Percentiles rank a stretch among this genome's conserved stretches.
Evolutionary conservation across 1,140 invertebrate species (phyloP).

Genomic region (Brachionus sp.): DNA sequence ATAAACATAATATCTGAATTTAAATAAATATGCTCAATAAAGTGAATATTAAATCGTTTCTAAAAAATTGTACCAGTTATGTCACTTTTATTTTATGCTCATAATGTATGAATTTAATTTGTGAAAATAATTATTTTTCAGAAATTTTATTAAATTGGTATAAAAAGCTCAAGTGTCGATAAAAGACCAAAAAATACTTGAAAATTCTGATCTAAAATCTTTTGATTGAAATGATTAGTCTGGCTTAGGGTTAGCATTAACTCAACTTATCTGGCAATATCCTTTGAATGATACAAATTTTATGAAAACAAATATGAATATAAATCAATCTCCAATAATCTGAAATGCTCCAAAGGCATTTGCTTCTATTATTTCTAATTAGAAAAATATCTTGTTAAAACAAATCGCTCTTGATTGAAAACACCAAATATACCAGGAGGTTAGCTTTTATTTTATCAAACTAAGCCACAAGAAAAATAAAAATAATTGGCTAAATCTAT

Average conservation of each 20-base stretch:
- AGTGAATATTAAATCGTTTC: neutral
- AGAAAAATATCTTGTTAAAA: neutral
- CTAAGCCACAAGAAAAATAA: neutral
- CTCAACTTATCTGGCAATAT: no score
- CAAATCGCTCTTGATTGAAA: neutral
- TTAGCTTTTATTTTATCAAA: neutral
- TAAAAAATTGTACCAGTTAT: neutral
- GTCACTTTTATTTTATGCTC: neutral
- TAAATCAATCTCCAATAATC: neutral
- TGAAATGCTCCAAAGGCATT: neutral
- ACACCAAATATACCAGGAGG: neutral
- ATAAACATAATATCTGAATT: neutral
- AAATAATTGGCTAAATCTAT: neutral
- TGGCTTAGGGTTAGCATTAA: no score
- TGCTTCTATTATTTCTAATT: neutral
- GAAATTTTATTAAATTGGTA: no score
- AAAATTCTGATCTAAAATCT: no score
- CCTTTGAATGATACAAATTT: neutral
- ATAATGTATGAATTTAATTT: neutral
- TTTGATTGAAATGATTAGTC: no score
- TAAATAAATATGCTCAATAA: neutral
- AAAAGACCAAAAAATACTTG: no score
- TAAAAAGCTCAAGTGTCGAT: no score
- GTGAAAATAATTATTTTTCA: no score
- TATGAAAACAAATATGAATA: neutral